A percentile compares a stretch with the other conserved stretches of the same genome.
phyloP scores from a whole-genome alignment of 1,140 invertebrate genomes.

The Heliothis subflexa region DNA sequence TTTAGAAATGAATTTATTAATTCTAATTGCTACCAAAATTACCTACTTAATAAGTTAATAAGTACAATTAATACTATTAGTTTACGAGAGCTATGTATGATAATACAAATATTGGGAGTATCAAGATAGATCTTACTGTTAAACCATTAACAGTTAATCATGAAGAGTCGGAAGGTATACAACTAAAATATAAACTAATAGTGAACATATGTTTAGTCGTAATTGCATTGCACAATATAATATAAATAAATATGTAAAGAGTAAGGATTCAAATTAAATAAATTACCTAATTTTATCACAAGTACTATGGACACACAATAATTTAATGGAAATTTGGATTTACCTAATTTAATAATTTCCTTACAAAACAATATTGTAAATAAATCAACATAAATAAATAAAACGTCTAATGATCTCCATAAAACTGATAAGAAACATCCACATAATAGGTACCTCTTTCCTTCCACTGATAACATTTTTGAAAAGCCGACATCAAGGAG shows the following conservation, averaged over 20 bases:
- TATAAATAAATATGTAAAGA: slow-evolving; percentile 70
- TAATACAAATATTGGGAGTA: slow-evolving; percentile 71
- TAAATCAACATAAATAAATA: slow-evolving; percentile 66
- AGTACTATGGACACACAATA: slow-evolving; percentile 67
- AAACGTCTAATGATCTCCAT: slow-evolving; percentile 74
- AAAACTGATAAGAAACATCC: slow-evolving; percentile 80
- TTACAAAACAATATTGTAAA: slow-evolving; percentile 61
- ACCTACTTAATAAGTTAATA: slow-evolving; percentile 80
- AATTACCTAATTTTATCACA: slow-evolving; percentile 57
- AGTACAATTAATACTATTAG: slow-evolving; percentile 84
- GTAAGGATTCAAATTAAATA: slow-evolving; percentile 67
- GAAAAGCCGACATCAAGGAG: slow-evolving; percentile 84
- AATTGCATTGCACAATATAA: slow-evolving; percentile 67
- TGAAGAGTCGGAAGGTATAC: slow-evolving; percentile 56
- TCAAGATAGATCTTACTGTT: slow-evolving; percentile 70
- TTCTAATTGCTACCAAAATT: slow-evolving; percentile 76
- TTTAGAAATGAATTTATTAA: slow-evolving; percentile 85
- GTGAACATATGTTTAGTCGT: slow-evolving; percentile 69
- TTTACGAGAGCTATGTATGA: slow-evolving; percentile 76
- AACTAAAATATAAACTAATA: slow-evolving; percentile 74
- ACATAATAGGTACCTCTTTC: slow-evolving; percentile 83
- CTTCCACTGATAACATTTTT: slow-evolving; percentile 84
- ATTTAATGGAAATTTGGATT: slow-evolving; percentile 55
- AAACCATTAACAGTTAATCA: slow-evolving; percentile 64
- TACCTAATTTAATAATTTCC: slow-evolving; percentile 68